Base-by-base conservation (phyloP, 2,888 invertebrate species). In the Morinoia aosen region DNA sequence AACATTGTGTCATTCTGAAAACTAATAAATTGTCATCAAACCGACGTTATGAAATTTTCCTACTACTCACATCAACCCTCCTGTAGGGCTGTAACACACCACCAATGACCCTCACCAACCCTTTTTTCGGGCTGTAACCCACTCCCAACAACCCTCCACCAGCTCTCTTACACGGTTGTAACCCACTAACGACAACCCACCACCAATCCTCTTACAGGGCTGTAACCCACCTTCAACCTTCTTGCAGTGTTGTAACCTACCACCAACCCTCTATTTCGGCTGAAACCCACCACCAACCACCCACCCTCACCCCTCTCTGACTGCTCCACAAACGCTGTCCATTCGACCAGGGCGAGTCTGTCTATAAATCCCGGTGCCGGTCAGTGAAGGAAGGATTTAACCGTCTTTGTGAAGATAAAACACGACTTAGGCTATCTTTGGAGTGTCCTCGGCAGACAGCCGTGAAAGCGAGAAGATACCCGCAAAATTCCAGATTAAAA, bases 321-420 rank as follows among this genome's bases (percentile, higher is more conserved):
- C 25, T 8, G 1, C 33, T 3, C 19, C 76, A 19, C 33, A 10
- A 0, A 7, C 25, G 2, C 76, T 10, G 25, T 25, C 10, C 76
- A 76, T 16, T 33, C 2, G 76, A 33, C 33, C 76, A 76, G 33
- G 33, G 76, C 76, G 25, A 33, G 25, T 76, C 33, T 33, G 76
- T 76, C 25, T 76, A 76, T 76, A 76, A 76, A 76, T 76, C 93
- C 25, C 57, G 57, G 25, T 19, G 93, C 93, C n/a, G 93, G 93
- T 93, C 93, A 93, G 93, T 57, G 39, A 48, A 93, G 40, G 48
- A 39, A 93, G 58, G 93, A 93, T 93, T 57, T 19, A 93, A 19
- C 12, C 93, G 93, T 93, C 93, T 93, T 93, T 93, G 57, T 56
- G 93, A 93, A 57, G 93, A 93, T 93, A 93, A 19, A 93, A 93